Evolutionary conservation across 2,797 vertebrate genomes (phyloP), one percentile per base, ranked within the genome.

Genomic region (Orientallactaga sibirica): DNA sequence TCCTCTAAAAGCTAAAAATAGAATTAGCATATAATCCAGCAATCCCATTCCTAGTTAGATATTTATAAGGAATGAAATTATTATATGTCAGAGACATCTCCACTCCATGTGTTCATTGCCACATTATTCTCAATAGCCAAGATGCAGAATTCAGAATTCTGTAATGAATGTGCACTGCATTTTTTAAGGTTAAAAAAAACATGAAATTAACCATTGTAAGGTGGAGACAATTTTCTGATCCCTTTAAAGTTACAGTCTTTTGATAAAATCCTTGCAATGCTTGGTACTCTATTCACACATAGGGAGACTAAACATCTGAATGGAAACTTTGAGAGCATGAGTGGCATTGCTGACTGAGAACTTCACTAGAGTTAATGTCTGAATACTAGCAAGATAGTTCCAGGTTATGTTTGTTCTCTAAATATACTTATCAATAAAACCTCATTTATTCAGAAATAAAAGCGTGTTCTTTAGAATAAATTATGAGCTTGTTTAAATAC

Each of bases 281-380:
- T 90, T 95, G 22, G 1, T 7, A 86, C 20, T 82, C 27, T 90
- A 20, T 4, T 90, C 67, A 92, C 15, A 79, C 37, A 58, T n/a
- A 67, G 18, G 11, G 7, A 89, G 27, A 82, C 19, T 58, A 61
- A 86, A 86, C 2, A 41, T 33, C 4, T 92, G 61, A 64, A 3
- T 89, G 12, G 52, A 92, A 92, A 75, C 71, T 90, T 11, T 79
- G 55, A 80, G 43, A 86, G 6, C 52, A 86, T 41, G 43, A 68
- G 16, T 76, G 41, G 55, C 8, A 79, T n/a, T 90, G 29, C 20
- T 92, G 37, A 86, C 37, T 52, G 41, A 80, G 20, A 76, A 3
- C 27, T 88, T 93, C 33, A 92, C 41, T 76, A 48, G 33, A 71
- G 33, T n/a, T 67, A 80, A 20, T 62, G 37, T 76, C 25, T 81